A percentile compares a stretch with the other conserved stretches of the same genome.
These are phyloP conservation scores for Oreochromis tanganicae DNA, from an alignment of 2,113 vertebrate genomes.

Conservation along the genomic window DNA sequence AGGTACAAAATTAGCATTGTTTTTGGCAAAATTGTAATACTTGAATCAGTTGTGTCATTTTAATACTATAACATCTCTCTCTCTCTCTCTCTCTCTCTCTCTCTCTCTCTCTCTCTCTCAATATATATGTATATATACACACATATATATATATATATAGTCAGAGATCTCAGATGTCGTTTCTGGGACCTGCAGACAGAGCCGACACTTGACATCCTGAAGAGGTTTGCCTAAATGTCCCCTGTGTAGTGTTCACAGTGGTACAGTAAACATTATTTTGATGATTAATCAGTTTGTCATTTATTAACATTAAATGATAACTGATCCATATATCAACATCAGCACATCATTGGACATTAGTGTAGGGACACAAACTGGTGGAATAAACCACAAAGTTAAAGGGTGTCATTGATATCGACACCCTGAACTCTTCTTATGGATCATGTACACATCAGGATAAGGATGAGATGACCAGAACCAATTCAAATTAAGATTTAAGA, in stretches of 20 bases:
- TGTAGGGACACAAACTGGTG: slow-evolving; percentile 4
- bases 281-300: neutral
- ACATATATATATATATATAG: too few species aligned
- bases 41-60: neutral
- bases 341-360: slow-evolving; percentile 1
- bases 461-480: neutral
- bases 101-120: too few species aligned
- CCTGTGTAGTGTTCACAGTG: neutral
- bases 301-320: neutral
- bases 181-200: neutral
- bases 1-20: neutral
- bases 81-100: too few species aligned
- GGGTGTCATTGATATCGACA: slow-evolving; percentile 18
- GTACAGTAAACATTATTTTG: neutral
- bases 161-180: neutral
- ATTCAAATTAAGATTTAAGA: neutral
- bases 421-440: neutral
- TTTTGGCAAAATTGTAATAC: neutral
- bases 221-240: neutral
- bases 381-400: slow-evolving; percentile 15
- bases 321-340: neutral
- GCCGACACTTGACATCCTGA: neutral
- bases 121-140: too few species aligned
- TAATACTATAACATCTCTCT: neutral
- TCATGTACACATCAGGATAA: neutral